Evolutionary conservation across 2,113 vertebrate genomes (phyloP), one percentile per base, ranked within the genome.

Genomic region (Mesoclemmys tuberculata): DNA sequence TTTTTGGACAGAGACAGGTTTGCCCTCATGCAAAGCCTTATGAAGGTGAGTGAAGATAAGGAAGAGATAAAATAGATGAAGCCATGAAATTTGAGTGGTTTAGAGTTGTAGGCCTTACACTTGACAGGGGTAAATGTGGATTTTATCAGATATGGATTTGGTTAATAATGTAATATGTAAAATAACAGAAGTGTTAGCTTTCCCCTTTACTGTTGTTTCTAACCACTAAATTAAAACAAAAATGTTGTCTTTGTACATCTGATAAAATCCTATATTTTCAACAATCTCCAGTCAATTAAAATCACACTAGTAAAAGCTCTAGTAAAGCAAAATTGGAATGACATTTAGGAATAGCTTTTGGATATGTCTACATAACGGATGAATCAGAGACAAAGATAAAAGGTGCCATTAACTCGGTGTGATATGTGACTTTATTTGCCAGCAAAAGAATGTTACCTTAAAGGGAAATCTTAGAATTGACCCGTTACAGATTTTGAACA

Each of bases 41-140:
- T 14, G 19, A 38, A 46, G 82, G 5, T n/a, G 51, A 52, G 14
- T 52, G 16, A 16, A 16, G 51, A 27, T 1, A 5, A 14, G 14
- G 48, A 51, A 22, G 48, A n/a, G 0, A 2, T 0, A 19, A 46
- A n/a, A 5, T 10, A 56, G 35, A 18, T 0, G 2, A 4, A 4
- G 16, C 0, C 12, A 5, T 26, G 19, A 51, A 55, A 55, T 46
- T 80, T 8, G 24, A 44, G 21, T 71, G 29, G 6, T 8, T 6
- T 90, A 1, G 3, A 48, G 44, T 55, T 3, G 41, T 58, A 74
- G 84, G 46, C 38, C 68, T 81, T 9, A 52, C 16, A 31, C 5
- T 35, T 78, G 27, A n/a, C 0, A 0, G 68, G 64, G 6, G 0
- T 7, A 19, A n/a, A 9, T 81, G 16, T 3, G 44, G 22, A 26